Evolutionary conservation across 2,888 invertebrate genomes (phyloP), one percentile per base, ranked within the genome.

Genomic region (Agriopis leucophaearia): DNA sequence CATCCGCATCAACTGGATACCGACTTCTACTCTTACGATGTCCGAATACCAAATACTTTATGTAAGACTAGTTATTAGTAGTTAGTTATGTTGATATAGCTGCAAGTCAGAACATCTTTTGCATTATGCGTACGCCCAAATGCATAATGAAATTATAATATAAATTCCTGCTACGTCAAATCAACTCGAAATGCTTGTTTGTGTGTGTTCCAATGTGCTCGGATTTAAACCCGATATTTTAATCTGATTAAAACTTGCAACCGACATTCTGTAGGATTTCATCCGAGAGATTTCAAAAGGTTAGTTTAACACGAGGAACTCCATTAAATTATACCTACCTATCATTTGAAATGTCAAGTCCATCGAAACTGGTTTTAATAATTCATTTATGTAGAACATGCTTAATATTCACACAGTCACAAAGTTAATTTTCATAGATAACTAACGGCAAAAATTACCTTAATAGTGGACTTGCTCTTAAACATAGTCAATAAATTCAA

Each of bases 201-300:
- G 36, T 42, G 42, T 45, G 27, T 36, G 47, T 16, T 12, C 52
- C 52, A 65, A 69, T 72, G 57, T 63, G 55, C 36, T 50, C 36
- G 38, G 61, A 64, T 71, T 66, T 69, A 68, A 36, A 72, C 70
- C 73, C 76, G 66, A 75, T 78, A 78, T 64, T 79, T 79, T 88
- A 87, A 88, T 88, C 88, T 78, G 88, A 81, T 89, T 88, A 87
- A 13, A 72, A 59, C 76, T 77, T 70, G 75, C 76, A 73, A 73
- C 77, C 79, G 78, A 63, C 44, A 80, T 27, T 44, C 57, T 81
- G 78, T 81, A 78, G 82, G 82, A 82, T 85, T 83, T 81, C 82
- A 83, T 81, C 72, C 72, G 74, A 72, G 75, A 67, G 71, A 78
- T 76, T 82, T 80, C 65, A 70, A 64, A 70, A 76, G 76, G 75